phyloP scores from a whole-genome alignment of 2,888 invertebrate genomes.

The Arctia plantaginis region DNA sequence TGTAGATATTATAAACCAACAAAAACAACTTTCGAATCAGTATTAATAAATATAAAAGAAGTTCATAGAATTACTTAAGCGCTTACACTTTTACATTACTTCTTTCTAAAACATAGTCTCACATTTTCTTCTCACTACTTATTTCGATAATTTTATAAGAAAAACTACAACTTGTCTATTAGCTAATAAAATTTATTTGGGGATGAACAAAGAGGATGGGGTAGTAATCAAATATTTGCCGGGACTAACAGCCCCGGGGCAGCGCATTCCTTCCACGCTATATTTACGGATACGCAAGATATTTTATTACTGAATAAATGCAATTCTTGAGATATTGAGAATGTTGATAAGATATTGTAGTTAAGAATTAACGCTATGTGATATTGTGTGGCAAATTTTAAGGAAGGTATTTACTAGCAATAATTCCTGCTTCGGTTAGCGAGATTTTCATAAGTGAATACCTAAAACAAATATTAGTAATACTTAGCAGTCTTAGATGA shows the following conservation, averaged over 20 bases:
- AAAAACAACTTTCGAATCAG: too few species aligned
- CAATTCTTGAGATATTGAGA: conserved; percentile 41
- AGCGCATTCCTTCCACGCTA: conserved; percentile 34
- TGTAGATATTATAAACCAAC: too few species aligned
- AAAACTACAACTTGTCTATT: conserved; percentile 43
- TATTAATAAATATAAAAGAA: too few species aligned
- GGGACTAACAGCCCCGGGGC: conserved; percentile 48
- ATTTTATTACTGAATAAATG: conserved; percentile 49
- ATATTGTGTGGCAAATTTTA: neutral
- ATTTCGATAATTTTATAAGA: conserved; percentile 33
- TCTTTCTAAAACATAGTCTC: neutral
- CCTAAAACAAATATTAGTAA: too few species aligned
- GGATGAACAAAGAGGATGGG: conserved; percentile 41
- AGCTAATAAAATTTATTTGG: conserved; percentile 54
- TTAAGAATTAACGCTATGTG: neutral
- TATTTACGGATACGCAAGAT: conserved; percentile 45
- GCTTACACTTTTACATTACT: neutral
- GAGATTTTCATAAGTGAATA: neutral
- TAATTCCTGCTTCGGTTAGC: neutral
- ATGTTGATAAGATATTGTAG: conserved; percentile 17
- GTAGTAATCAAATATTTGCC: conserved; percentile 60
- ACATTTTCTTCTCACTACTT: neutral
- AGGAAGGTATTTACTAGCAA: neutral
- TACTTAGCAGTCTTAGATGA: too few species aligned
- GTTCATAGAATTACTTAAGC: neutral